Evolutionary conservation across 2,797 vertebrate genomes (phyloP), one percentile per base, ranked within the genome.

Genomic region (Phataginus tricuspis): DNA sequence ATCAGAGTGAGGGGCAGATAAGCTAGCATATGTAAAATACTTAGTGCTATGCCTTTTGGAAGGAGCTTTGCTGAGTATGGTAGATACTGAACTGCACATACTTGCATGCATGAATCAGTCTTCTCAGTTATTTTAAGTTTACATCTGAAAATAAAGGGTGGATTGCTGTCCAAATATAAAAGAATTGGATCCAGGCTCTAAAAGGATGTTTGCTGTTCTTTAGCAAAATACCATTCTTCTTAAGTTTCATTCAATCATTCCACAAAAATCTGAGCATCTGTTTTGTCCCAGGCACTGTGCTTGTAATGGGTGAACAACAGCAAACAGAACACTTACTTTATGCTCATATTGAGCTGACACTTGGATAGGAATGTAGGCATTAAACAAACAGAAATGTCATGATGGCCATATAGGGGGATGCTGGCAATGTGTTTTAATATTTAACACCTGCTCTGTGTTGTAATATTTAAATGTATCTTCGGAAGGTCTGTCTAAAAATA

Each of bases 261-360:
- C 85, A 78, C 96, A 97, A 96, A 94, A 95, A 96, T 96, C 90
- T 90, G 95, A 94, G 92, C 92, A 96, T 97, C 94, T 94, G 90
- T 92, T 92, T 95, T 55, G 57, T 97, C 92, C 82, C 77, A 53
- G 39, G 72, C 85, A 13, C 90, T 72, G 82, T 45, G 63, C 90
- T 71, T 74, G 78, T 57, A 39, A 45, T 59, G 74, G 72, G 57
- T 37, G 29, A 86, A 68, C 78, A 86, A 7, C 29, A 53, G 79
- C 45, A 51, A 83, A 57, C 25, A 55, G 95, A 74, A 49, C 69
- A 27, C 64, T 94, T 91, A 75, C 64, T 59, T 80, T 80, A 75
- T 37, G 79, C 80, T 90, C 61, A 5, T 23, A 39, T 5, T 29
- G 37, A 49, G 27, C 49, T 49, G 75, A 72, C 51, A 82, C 14